phyloP scores from a whole-genome alignment of 2,888 invertebrate genomes.

The Willowsia nigromaculata region DNA sequence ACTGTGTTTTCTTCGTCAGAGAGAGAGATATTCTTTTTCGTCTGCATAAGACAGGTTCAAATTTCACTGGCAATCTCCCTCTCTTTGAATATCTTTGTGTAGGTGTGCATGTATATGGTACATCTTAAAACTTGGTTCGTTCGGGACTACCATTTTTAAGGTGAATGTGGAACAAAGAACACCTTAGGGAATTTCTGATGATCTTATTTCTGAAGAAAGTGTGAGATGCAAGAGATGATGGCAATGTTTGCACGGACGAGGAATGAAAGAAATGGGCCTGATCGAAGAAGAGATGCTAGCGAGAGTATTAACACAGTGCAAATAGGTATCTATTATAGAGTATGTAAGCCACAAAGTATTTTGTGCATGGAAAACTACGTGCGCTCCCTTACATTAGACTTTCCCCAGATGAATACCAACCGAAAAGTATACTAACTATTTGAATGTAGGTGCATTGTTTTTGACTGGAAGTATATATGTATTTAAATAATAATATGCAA shows the following conservation, averaged over 20 bases:
- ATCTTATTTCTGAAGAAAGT: conserved; percentile 50
- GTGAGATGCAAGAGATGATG: neutral
- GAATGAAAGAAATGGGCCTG: conserved; percentile 34
- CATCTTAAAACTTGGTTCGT: conserved; percentile 19
- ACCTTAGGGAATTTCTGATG: conserved; percentile 59
- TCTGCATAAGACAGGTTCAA: conserved; percentile 43
- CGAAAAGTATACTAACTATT: neutral
- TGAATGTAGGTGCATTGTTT: neutral
- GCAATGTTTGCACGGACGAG: neutral
- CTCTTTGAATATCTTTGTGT: neutral
- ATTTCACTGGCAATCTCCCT: conserved; percentile 42
- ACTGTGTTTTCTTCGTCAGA: neutral
- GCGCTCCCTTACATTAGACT: conserved; percentile 17
- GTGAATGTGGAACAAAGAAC: conserved; percentile 66
- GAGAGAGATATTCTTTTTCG: neutral
- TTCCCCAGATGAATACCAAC: neutral
- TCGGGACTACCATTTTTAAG: conserved; percentile 60
- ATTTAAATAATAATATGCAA: conserved; percentile 6
- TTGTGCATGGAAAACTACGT: neutral
- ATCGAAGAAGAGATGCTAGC: neutral
- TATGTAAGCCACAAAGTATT: too few species aligned
- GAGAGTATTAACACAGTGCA: neutral
- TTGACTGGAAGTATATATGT: too few species aligned
- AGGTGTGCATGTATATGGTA: neutral
- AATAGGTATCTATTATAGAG: neutral